Base-by-base conservation (phyloP, 1,140 invertebrate genomes). In the Drosophila aff. region DNA sequence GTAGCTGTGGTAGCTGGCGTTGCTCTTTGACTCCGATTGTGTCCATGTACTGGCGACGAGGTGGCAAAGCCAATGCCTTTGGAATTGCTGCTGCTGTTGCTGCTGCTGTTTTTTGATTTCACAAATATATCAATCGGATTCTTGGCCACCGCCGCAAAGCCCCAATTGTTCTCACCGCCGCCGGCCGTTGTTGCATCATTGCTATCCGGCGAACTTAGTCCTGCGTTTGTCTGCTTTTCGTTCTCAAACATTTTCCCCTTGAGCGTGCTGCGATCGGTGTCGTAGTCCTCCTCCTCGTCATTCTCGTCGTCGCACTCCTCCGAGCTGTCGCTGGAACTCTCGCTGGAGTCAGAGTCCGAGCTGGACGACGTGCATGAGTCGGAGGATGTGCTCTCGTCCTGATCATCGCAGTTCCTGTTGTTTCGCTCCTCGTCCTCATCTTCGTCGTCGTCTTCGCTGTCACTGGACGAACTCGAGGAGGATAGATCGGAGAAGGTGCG, bases 91-190 rank as follows among this genome's bases (percentile, higher is more conserved):
- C 21, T 21, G 28, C 33, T 68, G 15, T 7, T 15, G 21, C 21
- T 21, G 28, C 33, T 52, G 4, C 76, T 79, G 41, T 86, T 82
- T 47, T 76, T 86, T 10, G 73, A 79, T 49, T 90, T 91, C 4
- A 85, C 75, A 75, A 92, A 92, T 65, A 92, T 92, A 63, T 93
- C 92, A 21, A 92, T 82, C n/a, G 93, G 93, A 86, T 95, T 94
- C 75, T 94, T 94, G 38, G 94, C 94, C 62, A 95, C 94, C 21
- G 96, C 96, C 2, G 96, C 96, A 92, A 97, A 97, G 0, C 96
- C 96, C 96, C 96, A 97, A 15, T 95, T 95, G 21, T 95, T 95
- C 66, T 94, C 94, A 36, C 96, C 23, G 3, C 23, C 23, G 3
- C 23, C 94, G 38, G 71, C 60, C 13, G 18, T 23, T 4, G 18